These are phyloP conservation scores for Boulengeromyrus knoepffleri DNA, from an alignment of 2,113 vertebrate species.

Conservation along the genomic window DNA sequence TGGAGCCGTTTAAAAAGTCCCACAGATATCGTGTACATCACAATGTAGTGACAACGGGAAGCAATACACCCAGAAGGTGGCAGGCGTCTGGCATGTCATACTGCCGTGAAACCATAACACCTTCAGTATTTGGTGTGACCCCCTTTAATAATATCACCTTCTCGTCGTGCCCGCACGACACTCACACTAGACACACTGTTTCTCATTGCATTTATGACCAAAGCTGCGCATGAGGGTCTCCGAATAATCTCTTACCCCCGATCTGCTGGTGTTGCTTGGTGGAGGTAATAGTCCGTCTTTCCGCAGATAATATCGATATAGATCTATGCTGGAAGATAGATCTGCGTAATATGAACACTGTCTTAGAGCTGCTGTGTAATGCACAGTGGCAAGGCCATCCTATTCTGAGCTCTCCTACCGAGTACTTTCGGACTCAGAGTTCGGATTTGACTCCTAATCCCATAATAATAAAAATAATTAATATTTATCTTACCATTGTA, in stretches of 20 bases:
- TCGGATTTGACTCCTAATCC: background rate
- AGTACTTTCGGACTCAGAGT: background rate
- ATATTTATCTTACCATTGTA: background rate
- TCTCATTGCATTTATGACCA: background rate
- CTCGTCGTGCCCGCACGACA: background rate
- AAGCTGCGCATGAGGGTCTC: background rate
- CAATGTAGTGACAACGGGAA: background rate
- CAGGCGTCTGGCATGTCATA: background rate
- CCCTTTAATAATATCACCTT: background rate
- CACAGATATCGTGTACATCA: background rate
- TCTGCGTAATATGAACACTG: background rate
- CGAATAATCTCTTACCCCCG: background rate
- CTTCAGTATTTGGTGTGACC: background rate
- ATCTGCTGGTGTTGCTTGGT: background rate
- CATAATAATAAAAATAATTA: background rate
- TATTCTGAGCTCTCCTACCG: background rate
- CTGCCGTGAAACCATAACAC: background rate
- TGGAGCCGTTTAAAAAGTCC: background rate
- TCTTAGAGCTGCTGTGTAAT: background rate
- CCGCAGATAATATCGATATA: background rate
- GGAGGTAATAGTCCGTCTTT: background rate
- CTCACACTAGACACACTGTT: background rate
- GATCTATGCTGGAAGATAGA: background rate
- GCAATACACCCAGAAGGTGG: background rate
- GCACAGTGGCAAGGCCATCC: background rate